Conservation (phyloP, 2,888 invertebrate species). For the Empis stercorea region DNA sequence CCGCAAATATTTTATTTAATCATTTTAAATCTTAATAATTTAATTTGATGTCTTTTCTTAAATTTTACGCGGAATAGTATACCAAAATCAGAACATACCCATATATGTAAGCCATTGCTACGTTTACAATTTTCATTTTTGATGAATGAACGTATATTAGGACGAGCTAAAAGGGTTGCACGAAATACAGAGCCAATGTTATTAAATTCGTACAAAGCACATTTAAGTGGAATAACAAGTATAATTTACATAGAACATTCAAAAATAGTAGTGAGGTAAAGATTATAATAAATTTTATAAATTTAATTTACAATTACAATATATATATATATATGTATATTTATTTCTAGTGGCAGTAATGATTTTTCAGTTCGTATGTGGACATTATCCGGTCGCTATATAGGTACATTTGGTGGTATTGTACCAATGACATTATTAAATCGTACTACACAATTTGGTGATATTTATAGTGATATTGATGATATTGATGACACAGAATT, state of each 20-base stretch:
- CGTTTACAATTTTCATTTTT: constrained; percentile 60
- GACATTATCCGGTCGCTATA: constrained; percentile 54
- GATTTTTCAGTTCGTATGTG: constrained; percentile 64
- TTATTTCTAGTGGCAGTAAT: constrained; percentile 43
- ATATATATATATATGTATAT: too few species aligned
- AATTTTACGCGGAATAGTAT: constrained; percentile 22
- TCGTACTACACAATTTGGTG: too few species aligned
- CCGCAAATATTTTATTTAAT: too few species aligned
- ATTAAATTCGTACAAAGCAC: constrained; percentile 57
- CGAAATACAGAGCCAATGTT: constrained; percentile 46
- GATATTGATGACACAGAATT: constrained; percentile 31
- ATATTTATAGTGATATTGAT: too few species aligned
- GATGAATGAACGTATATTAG: constrained; percentile 50
- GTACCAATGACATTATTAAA: constrained; percentile 46
- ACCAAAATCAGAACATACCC: constrained; percentile 31
- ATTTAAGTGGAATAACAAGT: constrained; percentile 52
- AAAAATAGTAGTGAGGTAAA: constrained; percentile 54
- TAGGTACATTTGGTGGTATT: constrained; percentile 62
- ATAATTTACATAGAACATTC: constrained; percentile 53
- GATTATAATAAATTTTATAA: too few species aligned
- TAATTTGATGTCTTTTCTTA: too few species aligned
- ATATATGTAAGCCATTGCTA: constrained; percentile 48
- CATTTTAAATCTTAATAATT: too few species aligned
- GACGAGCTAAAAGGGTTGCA: constrained; percentile 53
- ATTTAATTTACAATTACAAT: too few species aligned